phyloP scores from a whole-genome alignment of 2,113 vertebrate species.

The Mungos mungo region DNA sequence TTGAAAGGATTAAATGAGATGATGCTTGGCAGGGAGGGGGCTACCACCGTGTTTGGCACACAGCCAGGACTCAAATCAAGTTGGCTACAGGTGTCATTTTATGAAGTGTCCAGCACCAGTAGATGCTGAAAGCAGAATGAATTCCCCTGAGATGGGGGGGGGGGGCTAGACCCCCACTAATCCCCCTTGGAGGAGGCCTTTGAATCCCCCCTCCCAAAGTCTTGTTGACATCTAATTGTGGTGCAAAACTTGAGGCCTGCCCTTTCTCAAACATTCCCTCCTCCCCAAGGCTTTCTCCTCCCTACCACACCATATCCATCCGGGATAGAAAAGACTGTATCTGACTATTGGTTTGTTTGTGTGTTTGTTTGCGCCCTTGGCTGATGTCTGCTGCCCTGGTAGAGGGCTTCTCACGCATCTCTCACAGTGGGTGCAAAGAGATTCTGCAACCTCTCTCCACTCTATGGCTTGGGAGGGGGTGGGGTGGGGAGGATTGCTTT shows the following conservation, averaged over 20 bases:
- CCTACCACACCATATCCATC: neutral
- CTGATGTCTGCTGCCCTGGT: neutral
- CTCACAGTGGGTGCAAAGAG: neutral
- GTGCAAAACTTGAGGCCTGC: neutral
- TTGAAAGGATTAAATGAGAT: neutral
- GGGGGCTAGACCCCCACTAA: too few species aligned
- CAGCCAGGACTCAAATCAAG: neutral
- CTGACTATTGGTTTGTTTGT: neutral
- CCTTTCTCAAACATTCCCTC: neutral
- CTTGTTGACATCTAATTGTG: neutral
- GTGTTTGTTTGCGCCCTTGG: neutral
- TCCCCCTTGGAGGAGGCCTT: neutral
- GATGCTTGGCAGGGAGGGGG: neutral
- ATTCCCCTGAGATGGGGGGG: neutral
- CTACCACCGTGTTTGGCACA: neutral
- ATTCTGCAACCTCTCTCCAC: neutral
- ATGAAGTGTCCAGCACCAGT: neutral
- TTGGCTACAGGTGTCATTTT: slow-evolving; percentile 55
- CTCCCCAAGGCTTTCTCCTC: neutral
- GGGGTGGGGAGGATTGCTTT: neutral
- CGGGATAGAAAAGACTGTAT: neutral
- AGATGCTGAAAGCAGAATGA: neutral
- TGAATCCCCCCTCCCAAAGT: neutral
- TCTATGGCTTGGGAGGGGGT: neutral
- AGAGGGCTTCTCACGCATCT: neutral